phyloP scores from a whole-genome alignment of 2,888 invertebrate genomes.

The Eupithecia subfuscata region DNA sequence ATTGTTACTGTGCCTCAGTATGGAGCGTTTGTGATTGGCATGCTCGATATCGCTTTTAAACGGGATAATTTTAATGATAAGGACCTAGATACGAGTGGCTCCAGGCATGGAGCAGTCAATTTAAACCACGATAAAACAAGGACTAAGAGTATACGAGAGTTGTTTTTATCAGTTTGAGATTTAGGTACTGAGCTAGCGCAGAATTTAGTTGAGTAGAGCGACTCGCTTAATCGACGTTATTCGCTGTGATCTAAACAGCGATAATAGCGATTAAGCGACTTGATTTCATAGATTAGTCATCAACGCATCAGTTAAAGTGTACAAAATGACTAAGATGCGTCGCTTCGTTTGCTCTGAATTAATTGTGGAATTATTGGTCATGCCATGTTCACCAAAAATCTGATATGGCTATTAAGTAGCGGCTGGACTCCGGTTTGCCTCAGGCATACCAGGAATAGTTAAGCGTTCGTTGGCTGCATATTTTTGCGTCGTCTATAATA shows the following conservation, averaged over 20 bases:
- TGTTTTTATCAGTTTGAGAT: background rate
- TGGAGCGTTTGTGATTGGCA: conserved; percentile 71
- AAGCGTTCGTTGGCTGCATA: conserved; percentile 28
- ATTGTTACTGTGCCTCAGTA: conserved; percentile 80
- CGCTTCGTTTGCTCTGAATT: conserved; percentile 10
- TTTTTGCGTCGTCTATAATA: conserved; percentile 35
- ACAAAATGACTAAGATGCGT: conserved; percentile 11
- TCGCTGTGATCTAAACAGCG: background rate
- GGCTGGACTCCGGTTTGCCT: conserved; percentile 9
- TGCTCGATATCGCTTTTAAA: conserved; percentile 54
- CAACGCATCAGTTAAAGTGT: conserved; percentile 5
- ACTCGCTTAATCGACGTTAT: too few relatives aligned
- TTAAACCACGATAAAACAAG: background rate
- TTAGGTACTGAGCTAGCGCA: background rate
- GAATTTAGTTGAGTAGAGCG: background rate
- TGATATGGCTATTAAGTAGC: background rate
- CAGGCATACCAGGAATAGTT: conserved; percentile 30
- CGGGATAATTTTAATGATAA: conserved; percentile 16
- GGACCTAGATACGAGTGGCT: conserved; percentile 13
- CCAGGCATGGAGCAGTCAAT: background rate
- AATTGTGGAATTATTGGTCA: conserved; percentile 18
- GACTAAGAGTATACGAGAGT: background rate
- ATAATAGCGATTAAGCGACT: conserved; percentile 4
- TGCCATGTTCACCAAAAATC: conserved; percentile 4
- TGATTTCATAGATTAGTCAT: conserved; percentile 30